Percentiles rank a stretch among this genome's conserved stretches.
Conservation (phyloP, 2,888 invertebrate genomes). For the Tipula vernalis region DNA sequence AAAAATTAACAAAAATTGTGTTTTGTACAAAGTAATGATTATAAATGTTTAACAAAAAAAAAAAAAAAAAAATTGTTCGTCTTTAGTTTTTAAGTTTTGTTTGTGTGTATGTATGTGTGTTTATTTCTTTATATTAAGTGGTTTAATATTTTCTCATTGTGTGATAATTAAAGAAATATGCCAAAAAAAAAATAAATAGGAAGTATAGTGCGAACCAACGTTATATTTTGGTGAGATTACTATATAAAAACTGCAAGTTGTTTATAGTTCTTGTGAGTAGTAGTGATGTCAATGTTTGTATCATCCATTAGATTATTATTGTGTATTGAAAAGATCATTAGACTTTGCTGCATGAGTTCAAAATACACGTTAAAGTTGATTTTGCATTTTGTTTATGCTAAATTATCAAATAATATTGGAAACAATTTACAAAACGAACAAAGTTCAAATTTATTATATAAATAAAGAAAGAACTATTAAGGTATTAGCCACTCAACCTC, state of each 20-base stretch:
- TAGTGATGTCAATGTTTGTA: background rate
- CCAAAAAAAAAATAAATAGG: background rate
- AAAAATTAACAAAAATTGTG: background rate
- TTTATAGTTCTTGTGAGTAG: background rate
- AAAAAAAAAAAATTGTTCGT: background rate
- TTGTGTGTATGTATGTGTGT: background rate
- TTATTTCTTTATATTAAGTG: background rate
- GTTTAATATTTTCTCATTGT: background rate
- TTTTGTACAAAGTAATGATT: background rate
- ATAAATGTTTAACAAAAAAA: background rate
- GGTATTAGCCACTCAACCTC: no score
- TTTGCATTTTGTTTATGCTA: background rate
- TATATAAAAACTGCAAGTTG: no score
- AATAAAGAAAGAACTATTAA: no score
- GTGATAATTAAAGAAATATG: background rate
- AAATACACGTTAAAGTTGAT: background rate
- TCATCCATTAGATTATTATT: no score
- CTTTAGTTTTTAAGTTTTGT: background rate
- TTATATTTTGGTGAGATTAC: background rate
- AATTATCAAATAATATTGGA: background rate
- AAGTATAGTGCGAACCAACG: background rate
- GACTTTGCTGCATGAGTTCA: background rate
- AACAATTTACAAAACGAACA: background rate
- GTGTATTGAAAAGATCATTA: background rate
- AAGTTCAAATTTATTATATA: background rate